Percentiles rank a stretch among this genome's conserved stretches.
These are phyloP conservation scores for Eriosoma lanigerum DNA, from an alignment of 1,140 invertebrate species.

Conservation along the genomic window DNA sequence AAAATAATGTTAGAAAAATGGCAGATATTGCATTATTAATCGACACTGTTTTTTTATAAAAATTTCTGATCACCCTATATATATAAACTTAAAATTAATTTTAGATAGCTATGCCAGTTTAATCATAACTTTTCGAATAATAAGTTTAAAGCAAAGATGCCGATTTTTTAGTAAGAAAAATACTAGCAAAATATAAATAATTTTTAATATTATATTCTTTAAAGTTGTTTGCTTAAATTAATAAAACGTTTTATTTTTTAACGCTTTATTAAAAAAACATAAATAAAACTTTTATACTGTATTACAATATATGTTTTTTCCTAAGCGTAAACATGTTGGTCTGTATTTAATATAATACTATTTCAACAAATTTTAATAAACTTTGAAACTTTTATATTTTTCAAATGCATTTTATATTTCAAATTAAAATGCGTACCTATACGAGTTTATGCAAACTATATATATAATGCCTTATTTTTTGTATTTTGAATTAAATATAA, in stretches of 20 bases:
- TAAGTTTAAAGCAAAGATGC: not conserved
- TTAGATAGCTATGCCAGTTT: not conserved
- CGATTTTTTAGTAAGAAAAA: not conserved
- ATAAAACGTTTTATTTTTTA: not conserved
- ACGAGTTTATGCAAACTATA: not conserved
- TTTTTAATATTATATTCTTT: not conserved
- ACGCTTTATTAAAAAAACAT: constrained; percentile 1
- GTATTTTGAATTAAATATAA: not conserved
- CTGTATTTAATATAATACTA: not conserved
- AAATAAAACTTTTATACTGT: not conserved
- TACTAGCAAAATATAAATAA: not conserved
- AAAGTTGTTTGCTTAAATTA: constrained; percentile 7
- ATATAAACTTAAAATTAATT: too few relatives aligned
- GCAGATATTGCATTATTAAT: too few relatives aligned
- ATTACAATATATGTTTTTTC: not conserved
- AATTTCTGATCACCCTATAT: too few relatives aligned
- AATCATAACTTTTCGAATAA: not conserved
- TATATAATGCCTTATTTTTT: not conserved
- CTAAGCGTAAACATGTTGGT: not conserved
- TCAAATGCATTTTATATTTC: not conserved
- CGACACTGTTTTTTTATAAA: too few relatives aligned
- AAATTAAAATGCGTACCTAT: not conserved
- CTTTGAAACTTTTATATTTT: not conserved
- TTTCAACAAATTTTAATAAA: not conserved
- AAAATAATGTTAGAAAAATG: too few relatives aligned